phyloP scores from a whole-genome alignment of 2,888 invertebrate species.

The Pollenia angustigena region DNA sequence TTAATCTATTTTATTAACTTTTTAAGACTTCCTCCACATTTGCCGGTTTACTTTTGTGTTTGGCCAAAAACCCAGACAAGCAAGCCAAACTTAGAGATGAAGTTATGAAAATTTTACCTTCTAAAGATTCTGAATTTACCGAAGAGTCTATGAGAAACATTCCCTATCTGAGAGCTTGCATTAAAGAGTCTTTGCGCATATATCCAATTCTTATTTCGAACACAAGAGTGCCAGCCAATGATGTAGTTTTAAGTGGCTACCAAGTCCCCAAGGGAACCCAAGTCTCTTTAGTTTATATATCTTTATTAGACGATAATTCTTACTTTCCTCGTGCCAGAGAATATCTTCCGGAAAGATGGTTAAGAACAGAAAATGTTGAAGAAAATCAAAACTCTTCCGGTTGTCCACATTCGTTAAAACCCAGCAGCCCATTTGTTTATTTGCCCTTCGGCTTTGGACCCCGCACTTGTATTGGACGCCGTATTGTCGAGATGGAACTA shows the following conservation, averaged over 20 bases:
- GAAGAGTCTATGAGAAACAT: conserved; percentile 84
- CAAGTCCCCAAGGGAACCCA: conserved; percentile 87
- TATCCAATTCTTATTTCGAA: conserved; percentile 86
- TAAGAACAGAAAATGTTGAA: conserved; percentile 19
- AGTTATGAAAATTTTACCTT: conserved; percentile 82
- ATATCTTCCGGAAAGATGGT: conserved; percentile 75
- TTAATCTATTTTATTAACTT: conserved; percentile 75
- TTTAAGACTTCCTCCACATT: conserved; percentile 79
- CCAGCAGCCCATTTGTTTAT: conserved; percentile 76
- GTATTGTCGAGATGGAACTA: conserved; percentile 90
- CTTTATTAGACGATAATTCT: conserved; percentile 34
- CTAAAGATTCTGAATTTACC: conserved; percentile 84
- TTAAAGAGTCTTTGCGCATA: conserved; percentile 89
- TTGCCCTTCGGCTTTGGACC: conserved; percentile 90
- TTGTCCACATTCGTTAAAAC: conserved; percentile 66
- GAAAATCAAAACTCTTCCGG: conserved; percentile 6
- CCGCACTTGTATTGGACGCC: conserved; percentile 89
- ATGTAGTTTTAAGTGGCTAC: conserved; percentile 88
- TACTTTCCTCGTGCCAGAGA: conserved; percentile 80
- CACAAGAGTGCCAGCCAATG: conserved; percentile 85
- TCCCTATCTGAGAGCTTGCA: conserved; percentile 89
- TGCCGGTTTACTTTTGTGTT: conserved; percentile 75
- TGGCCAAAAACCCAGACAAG: conserved; percentile 87
- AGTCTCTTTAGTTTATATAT: conserved; percentile 88
- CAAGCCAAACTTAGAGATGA: conserved; percentile 88